A percentile compares a stretch with the other conserved stretches of the same genome.
Evolutionary conservation across 2,113 vertebrate genomes (phyloP).

Genomic region (Desmodus rotundus): DNA sequence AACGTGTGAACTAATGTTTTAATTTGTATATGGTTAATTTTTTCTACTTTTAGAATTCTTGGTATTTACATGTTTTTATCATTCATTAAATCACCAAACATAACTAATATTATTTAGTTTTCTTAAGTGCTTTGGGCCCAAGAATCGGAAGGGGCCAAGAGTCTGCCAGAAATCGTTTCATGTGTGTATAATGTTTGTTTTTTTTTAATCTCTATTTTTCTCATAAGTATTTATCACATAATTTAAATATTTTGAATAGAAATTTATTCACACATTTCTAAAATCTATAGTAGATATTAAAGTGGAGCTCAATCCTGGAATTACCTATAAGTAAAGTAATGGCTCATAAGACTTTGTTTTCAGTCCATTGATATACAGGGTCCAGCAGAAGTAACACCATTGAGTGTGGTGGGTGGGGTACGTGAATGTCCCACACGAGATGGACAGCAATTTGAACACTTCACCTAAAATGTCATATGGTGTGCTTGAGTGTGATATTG

Average conservation of each 20-base stretch:
- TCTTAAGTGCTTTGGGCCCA: neutral
- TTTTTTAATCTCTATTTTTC: slow-evolving; percentile 2
- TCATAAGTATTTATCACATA: neutral
- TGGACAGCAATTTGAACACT: too few species aligned
- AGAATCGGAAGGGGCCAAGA: neutral
- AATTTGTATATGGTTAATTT: neutral
- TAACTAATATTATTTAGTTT: slow-evolving; percentile 8
- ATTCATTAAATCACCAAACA: neutral
- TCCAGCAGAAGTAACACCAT: too few species aligned
- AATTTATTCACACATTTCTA: slow-evolving; percentile 4
- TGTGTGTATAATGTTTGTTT: neutral
- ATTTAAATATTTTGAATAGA: neutral
- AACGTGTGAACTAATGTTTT: neutral
- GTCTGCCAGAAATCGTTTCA: neutral
- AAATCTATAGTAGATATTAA: neutral
- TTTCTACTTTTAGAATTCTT: neutral
- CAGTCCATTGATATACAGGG: neutral
- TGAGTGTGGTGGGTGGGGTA: too few species aligned
- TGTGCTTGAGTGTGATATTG: too few species aligned
- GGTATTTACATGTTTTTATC: neutral
- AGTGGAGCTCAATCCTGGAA: neutral
- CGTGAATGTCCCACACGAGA: too few species aligned
- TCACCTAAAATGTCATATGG: too few species aligned
- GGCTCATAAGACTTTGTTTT: neutral
- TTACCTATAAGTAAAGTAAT: neutral